Base-by-base conservation (phyloP, 1,140 invertebrate genomes). In the Homalodisca vitripennis region DNA sequence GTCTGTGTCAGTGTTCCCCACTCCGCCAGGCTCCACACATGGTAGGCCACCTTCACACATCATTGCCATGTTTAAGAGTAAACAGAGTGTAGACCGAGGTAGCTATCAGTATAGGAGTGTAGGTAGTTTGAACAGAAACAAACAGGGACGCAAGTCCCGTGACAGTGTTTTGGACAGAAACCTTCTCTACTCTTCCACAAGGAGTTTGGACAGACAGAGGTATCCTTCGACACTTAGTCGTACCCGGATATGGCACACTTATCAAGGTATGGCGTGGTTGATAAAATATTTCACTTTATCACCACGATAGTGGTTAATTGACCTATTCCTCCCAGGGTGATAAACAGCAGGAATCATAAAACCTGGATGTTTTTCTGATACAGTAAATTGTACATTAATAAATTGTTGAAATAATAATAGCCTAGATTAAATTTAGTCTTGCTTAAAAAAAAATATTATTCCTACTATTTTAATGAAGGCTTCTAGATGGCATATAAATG, bases 11-110 rank as follows among this genome's bases (percentile, higher is more conserved):
- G 31, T 67, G 34, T 66, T 66, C 60, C 67, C 67, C 34, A 69
- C 68, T 20, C 68, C 68, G 6, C 68, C 68, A 1, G 68, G 55
- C 41, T 69, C 68, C 14, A 41, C 68, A 41, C 57, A 69, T 24
- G 68, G 68, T 69, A 69, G 34, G 48, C 17, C 26, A 27, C 29
- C 26, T n/a, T 30, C n/a, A 24, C 32, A 14, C 6, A 41, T 17
- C 17, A 41, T 41, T 41, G 17, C 6, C 17, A 41, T 41, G 34
- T 41, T 17, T 41, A 41, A 6, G 6, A 41, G n/a, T n/a, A n/a
- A n/a, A n/a, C n/a, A 41, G 34, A 41, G 34, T 41, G 34, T 41
- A 41, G 17, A 17, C 6, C 34, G 34, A 17, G 6, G 17, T 17
- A 41, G 34, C 17, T 41, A 41, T 41, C 34, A 41, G 34, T 41